Percentiles rank a stretch among this genome's conserved stretches.
These are phyloP conservation scores for Halcyon badia DNA, from an alignment of 2,797 vertebrate genomes.

Conservation along the genomic window DNA sequence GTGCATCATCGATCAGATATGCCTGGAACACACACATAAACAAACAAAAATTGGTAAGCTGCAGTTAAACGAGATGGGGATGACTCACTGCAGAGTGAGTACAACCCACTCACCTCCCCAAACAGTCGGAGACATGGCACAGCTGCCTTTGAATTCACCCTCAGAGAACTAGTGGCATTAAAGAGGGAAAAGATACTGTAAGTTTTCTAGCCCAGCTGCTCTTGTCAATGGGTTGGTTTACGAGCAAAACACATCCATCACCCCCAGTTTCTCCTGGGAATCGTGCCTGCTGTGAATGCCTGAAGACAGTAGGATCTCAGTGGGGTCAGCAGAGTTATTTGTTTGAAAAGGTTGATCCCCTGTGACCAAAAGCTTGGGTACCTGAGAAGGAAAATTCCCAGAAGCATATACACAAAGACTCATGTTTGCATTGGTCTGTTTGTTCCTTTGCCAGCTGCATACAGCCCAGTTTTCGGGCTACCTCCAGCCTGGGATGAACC, in stretches of 20 bases:
- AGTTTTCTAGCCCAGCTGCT: not conserved
- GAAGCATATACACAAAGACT: fast-evolving
- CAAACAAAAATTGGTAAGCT: not conserved
- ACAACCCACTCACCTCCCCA: slow-evolving; percentile 54
- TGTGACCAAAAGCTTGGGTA: not conserved
- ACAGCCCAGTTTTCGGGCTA: not conserved
- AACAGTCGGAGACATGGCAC: not conserved
- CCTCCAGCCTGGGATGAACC: not conserved
- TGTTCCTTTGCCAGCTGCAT: not conserved
- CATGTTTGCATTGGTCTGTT: not conserved
- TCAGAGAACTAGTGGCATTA: not conserved
- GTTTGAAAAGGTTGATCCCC: not conserved
- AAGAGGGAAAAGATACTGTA: not conserved
- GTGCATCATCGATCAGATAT: not conserved
- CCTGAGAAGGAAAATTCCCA: not conserved
- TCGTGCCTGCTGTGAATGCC: not conserved
- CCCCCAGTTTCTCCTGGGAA: not conserved
- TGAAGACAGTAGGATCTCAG: not conserved
- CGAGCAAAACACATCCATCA: not conserved
- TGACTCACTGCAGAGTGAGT: slow-evolving; percentile 25
- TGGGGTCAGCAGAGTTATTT: not conserved
- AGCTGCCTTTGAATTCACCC: slow-evolving; percentile 28
- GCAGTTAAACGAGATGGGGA: slow-evolving; percentile 12
- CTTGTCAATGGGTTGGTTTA: not conserved
- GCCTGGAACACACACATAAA: slow-evolving; percentile 33